A percentile compares a stretch with the other conserved stretches of the same genome.
phyloP scores from a whole-genome alignment of 2,113 vertebrate genomes.

The Etheostoma cragini region DNA sequence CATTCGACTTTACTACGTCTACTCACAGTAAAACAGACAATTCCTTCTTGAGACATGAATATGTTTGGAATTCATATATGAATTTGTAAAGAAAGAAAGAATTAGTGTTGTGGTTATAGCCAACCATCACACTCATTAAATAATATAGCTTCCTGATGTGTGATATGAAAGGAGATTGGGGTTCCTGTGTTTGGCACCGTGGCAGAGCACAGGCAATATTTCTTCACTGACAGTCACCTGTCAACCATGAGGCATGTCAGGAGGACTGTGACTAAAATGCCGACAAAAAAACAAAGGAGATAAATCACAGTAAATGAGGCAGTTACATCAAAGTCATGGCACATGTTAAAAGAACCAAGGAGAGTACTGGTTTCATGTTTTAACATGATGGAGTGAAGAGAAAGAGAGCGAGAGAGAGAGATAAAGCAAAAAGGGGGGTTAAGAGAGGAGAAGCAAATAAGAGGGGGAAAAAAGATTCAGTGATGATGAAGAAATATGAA shows the following conservation, averaged over 20 bases:
- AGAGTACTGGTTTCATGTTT: conserved; percentile 44
- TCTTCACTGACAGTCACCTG: conserved; percentile 56
- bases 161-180: conserved; percentile 11
- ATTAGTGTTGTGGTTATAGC: conserved; percentile 3
- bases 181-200: conserved; percentile 25
- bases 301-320: conserved; percentile 64
- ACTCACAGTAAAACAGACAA: not conserved
- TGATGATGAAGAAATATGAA: conserved; percentile 19
- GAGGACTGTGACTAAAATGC: conserved; percentile 55
- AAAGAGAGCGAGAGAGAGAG: conserved; percentile 1
- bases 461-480: not conserved
- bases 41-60: not conserved
- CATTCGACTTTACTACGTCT: not conserved
- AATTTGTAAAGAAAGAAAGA: not conserved
- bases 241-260: conserved; percentile 49
- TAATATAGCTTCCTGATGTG: conserved; percentile 1
- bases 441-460: not conserved
- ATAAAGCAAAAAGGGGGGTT: not conserved
- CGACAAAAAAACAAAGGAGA: conserved; percentile 64
- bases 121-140: not conserved
- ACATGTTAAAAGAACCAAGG: conserved; percentile 53
- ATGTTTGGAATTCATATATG: not conserved
- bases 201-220: conserved; percentile 27
- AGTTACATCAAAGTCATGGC: conserved; percentile 61
- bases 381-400: conserved; percentile 36